Base-by-base conservation (phyloP, 2,888 invertebrate species). In the Galeopsomyia nigrocyanea region DNA sequence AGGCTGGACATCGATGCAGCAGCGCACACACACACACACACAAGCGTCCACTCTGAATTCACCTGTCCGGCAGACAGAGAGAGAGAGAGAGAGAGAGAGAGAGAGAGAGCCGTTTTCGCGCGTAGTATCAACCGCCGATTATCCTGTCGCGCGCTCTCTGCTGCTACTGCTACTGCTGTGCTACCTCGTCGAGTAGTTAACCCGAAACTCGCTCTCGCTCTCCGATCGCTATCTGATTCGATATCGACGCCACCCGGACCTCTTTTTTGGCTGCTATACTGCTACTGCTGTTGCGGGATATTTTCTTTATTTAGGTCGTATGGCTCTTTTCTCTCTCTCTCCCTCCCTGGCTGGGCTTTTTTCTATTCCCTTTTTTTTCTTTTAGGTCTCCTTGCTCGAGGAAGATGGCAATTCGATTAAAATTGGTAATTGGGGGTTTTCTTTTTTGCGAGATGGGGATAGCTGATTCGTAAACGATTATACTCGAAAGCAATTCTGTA, bases 1-100 rank as follows among this genome's bases (percentile, higher is more conserved):
- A 10, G 10, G 80, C 81, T 82, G 85, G 84, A 84, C 85, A 85
- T 85, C 82, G 81, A 82, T 83, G 82, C 81, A 83, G n/a, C n/a
- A n/a, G n/a, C n/a, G n/a, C 82, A 61, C 70, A 65, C 68, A 79
- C 80, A 75, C 69, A 39, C 67, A 46, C 46, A 22, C 3, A 46
- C n/a, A 13, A 21, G 51, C 31, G 13, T 16, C 47, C 53, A 39
- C 64, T 73, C 75, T 72, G 65, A 74, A 74, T 74, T 73, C 74
- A 75, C 75, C 78, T 75, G 74, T 70, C 68, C 68, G n/a, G 56
- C 10, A 31, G 61, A 49, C 10, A 39, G 39, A 39, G 31, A 31
- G 31, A 31, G 31, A 31, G 31, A 31, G 31, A 31, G 31, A 31
- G 31, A 31, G 31, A 31, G 31, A 31, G 47, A 47, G 39, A 3